Percentiles rank a stretch among this genome's conserved stretches.
These are phyloP conservation scores for Monopterus albus DNA, from an alignment of 2,113 vertebrate genomes.

Conservation along the genomic window DNA sequence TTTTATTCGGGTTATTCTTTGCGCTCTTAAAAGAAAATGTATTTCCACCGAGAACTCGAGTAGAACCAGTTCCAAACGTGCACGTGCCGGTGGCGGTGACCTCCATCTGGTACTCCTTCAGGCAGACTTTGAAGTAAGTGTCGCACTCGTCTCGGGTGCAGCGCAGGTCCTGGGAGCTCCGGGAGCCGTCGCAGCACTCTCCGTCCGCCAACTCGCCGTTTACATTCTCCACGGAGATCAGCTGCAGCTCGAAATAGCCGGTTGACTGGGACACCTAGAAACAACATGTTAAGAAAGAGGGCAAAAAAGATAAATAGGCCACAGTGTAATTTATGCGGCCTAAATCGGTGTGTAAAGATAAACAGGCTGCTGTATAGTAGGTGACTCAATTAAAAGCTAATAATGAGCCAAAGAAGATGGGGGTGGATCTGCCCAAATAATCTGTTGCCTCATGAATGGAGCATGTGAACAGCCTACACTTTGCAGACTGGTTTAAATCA, in stretches of 20 bases:
- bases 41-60: constrained; percentile 96
- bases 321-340: not conserved
- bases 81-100: constrained; percentile 86
- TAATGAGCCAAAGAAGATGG: no score
- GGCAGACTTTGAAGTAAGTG: constrained; percentile 93
- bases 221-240: constrained; percentile 93
- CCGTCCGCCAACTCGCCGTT: constrained; percentile 94
- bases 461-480: constrained; percentile 49
- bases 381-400: not conserved
- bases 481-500: constrained; percentile 15
- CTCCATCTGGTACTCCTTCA: constrained; percentile 96
- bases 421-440: constrained; percentile 8
- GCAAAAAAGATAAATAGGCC: not conserved
- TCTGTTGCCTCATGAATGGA: constrained; percentile 46
- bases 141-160: constrained; percentile 95
- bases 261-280: constrained; percentile 92
- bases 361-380: constrained; percentile 3
- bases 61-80: constrained; percentile 90
- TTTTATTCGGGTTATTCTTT: constrained; percentile 79
- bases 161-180: constrained; percentile 85
- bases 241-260: constrained; percentile 98
- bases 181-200: constrained; percentile 93
- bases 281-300: constrained; percentile 62
- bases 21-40: constrained; percentile 88
- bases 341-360: constrained; percentile 35